Conservation (phyloP, 2,888 invertebrate species). For the Acleris sparsana region DNA sequence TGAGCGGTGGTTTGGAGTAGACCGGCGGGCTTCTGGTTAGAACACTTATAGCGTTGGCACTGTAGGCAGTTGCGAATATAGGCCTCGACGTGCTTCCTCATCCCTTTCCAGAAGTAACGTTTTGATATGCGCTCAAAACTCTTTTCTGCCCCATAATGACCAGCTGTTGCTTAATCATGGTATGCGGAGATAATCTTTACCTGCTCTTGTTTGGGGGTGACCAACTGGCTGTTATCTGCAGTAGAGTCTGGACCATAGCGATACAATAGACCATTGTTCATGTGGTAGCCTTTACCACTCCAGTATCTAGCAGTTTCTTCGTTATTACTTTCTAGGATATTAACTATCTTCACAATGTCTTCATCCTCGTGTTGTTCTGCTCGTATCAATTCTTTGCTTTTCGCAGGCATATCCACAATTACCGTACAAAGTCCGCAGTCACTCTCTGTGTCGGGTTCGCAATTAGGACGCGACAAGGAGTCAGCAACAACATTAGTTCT, state of each 20-base stretch:
- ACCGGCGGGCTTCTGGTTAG: conserved; percentile 47
- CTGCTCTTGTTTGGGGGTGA: not conserved
- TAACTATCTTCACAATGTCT: not conserved
- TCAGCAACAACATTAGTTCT: conserved; percentile 40
- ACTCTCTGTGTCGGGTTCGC: not conserved
- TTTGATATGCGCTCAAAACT: conserved; percentile 4
- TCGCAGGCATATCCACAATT: conserved; percentile 39
- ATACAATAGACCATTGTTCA: conserved; percentile 6
- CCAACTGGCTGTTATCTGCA: not conserved
- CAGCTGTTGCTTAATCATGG: not conserved
- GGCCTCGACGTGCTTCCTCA: conserved; percentile 29
- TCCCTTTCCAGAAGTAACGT: conserved; percentile 26
- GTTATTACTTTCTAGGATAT: not conserved
- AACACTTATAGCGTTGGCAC: conserved; percentile 46
- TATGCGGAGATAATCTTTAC: not conserved
- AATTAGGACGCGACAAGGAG: conserved; percentile 32
- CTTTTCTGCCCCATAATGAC: conserved; percentile 4
- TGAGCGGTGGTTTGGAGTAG: conserved; percentile 43
- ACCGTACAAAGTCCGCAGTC: not conserved
- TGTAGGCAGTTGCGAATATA: conserved; percentile 8
- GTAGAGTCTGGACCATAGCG: not conserved
- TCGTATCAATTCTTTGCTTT: not conserved
- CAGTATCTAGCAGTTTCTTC: conserved; percentile 4
- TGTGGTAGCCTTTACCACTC: not conserved
- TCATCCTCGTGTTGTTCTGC: conserved; percentile 5